Evolutionary conservation across 2,797 vertebrate species (phyloP).

Genomic region (Melanotaenia nigrans): DNA sequence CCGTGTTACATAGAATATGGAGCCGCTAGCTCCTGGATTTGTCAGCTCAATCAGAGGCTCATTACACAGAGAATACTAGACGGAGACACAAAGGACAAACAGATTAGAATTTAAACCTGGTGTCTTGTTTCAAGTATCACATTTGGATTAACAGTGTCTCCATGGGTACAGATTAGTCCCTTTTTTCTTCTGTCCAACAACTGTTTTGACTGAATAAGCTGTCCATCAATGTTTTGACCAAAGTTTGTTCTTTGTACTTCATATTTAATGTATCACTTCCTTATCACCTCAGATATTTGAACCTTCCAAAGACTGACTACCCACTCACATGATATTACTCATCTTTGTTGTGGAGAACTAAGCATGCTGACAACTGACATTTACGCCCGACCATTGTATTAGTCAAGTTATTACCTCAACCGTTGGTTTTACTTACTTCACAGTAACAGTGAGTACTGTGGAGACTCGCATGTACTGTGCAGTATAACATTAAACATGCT

Average conservation of each 20-base stretch:
- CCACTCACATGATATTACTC: constrained; percentile 38
- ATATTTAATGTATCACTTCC: background rate
- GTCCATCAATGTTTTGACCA: background rate
- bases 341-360: constrained; percentile 27
- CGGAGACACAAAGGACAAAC: constrained; percentile 25
- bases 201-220: constrained; percentile 12
- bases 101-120: background rate
- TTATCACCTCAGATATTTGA: constrained; percentile 13
- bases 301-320: constrained; percentile 26
- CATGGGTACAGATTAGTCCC: background rate
- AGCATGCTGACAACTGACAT: constrained; percentile 11
- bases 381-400: background rate
- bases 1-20: constrained; percentile 95
- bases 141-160: background rate
- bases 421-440: constrained; percentile 9
- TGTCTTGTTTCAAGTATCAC: background rate
- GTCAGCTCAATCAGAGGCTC: constrained; percentile 95
- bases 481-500: background rate
- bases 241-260: background rate
- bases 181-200: background rate
- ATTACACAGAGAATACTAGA: constrained; percentile 94
- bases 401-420: background rate
- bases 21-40: constrained; percentile 95
- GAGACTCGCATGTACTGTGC: constrained; percentile 1
- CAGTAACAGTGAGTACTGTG: background rate